Percentiles rank a stretch among this genome's conserved stretches.
Conservation (phyloP, 2,113 vertebrate species). For the Pimephales promelas region DNA sequence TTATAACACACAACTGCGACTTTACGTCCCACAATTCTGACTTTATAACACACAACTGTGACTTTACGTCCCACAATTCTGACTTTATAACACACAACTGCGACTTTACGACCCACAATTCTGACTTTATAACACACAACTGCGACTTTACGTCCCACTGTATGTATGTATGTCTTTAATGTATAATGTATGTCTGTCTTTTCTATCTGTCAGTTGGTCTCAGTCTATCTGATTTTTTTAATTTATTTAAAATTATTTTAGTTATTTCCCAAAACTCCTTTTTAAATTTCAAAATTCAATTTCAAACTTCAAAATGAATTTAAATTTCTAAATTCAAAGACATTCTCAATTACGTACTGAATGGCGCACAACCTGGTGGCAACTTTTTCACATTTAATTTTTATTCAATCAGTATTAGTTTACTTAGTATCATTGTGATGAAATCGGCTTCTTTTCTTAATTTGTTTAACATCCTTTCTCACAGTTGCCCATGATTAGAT, state of each 20-base stretch:
- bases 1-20: no score
- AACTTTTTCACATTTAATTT: no score
- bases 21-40: no score
- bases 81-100: no score
- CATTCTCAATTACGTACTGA: no score
- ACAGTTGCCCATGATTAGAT: slow-evolving; percentile 28
- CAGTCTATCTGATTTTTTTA: background rate
- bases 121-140: no score
- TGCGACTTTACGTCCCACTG: no score
- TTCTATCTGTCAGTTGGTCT: background rate
- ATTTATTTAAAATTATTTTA: background rate
- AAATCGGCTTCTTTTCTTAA: background rate
- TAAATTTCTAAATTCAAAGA: background rate
- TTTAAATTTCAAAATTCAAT: background rate
- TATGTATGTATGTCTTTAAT: no score
- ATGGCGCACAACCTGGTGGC: no score
- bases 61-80: no score
- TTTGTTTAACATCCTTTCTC: slow-evolving; percentile 4
- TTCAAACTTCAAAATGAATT: background rate
- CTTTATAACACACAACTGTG: no score
- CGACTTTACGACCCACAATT: no score
- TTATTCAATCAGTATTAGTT: background rate
- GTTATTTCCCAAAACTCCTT: background rate
- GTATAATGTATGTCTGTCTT: background rate
- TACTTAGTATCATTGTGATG: background rate